These are phyloP conservation scores for Marmota flaviventris DNA, from an alignment of 2,113 vertebrate genomes.

Conservation along the genomic window DNA sequence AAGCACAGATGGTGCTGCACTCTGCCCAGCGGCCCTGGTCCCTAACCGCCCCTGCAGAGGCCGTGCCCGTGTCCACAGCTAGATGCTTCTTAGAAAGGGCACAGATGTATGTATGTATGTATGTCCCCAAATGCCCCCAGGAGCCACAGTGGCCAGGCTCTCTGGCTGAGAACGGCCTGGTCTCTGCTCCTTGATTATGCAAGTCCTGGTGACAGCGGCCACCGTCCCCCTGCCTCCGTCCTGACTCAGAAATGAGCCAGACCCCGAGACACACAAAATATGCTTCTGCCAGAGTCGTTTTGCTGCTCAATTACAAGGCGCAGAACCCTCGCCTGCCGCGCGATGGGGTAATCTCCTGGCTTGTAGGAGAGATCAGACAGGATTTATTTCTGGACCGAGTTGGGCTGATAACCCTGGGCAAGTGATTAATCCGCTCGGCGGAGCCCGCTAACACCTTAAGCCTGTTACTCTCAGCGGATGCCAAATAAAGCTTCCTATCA, in stretches of 20 bases:
- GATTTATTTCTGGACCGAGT: constrained; percentile 86
- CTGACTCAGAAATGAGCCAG: constrained; percentile 66
- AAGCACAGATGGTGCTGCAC: background rate
- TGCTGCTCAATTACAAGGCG: background rate
- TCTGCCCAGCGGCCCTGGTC: background rate
- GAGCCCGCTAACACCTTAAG: constrained; percentile 75
- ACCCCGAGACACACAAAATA: constrained; percentile 31
- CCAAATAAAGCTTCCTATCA: constrained; percentile 81
- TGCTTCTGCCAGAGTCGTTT: constrained; percentile 40
- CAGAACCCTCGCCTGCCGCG: constrained; percentile 65
- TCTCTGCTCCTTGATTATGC: background rate
- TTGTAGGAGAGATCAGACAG: constrained; percentile 84
- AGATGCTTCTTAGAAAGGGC: background rate
- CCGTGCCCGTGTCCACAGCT: background rate
- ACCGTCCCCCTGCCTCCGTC: background rate
- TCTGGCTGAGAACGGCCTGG: background rate
- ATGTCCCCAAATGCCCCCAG: background rate
- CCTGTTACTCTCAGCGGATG: constrained; percentile 80
- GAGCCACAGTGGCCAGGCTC: background rate
- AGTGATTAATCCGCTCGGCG: constrained; percentile 85
- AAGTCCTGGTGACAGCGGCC: constrained; percentile 25
- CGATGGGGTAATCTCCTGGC: constrained; percentile 80
- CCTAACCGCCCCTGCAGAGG: background rate
- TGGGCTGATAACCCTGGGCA: constrained; percentile 82
- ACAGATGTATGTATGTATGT: no score